Evolutionary conservation across 2,797 vertebrate genomes (phyloP).

Genomic region (Cephalopachus bancanus): DNA sequence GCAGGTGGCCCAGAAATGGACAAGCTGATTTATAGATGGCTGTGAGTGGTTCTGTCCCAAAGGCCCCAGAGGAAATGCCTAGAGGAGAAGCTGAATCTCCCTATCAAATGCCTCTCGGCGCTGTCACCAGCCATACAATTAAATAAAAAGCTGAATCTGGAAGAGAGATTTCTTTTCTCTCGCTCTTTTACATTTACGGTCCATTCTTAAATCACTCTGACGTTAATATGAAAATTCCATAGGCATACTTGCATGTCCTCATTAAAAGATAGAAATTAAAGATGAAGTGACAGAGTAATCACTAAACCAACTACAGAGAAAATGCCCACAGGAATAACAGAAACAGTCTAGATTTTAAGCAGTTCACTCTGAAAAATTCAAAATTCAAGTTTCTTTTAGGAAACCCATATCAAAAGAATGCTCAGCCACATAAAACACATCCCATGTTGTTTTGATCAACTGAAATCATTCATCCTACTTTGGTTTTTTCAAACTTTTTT

Average conservation of each 20-base stretch:
- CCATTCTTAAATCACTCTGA: conserved; percentile 68
- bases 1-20: conserved; percentile 47
- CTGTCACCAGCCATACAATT: conserved; percentile 50
- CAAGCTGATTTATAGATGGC: conserved; percentile 50
- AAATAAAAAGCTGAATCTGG: not conserved
- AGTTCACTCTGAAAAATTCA: conserved; percentile 36
- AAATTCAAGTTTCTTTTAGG: conserved; percentile 62
- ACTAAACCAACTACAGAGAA: not conserved
- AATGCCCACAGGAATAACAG: conserved; percentile 37
- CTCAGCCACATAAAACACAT: not conserved
- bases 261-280: conserved; percentile 71
- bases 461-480: conserved; percentile 57
- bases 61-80: not conserved
- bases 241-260: conserved; percentile 42
- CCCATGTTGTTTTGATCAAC: conserved; percentile 32
- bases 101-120: conserved; percentile 26
- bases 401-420: conserved; percentile 38
- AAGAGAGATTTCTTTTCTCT: not conserved
- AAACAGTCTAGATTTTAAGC: conserved; percentile 46
- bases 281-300: conserved; percentile 49
- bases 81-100: conserved; percentile 33
- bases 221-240: conserved; percentile 65
- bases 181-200: not conserved
- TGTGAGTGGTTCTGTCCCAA: not conserved
- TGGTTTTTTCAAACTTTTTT: conserved; percentile 32